Conservation (phyloP, 1,140 invertebrate species). For the Lepidurus apus region DNA sequence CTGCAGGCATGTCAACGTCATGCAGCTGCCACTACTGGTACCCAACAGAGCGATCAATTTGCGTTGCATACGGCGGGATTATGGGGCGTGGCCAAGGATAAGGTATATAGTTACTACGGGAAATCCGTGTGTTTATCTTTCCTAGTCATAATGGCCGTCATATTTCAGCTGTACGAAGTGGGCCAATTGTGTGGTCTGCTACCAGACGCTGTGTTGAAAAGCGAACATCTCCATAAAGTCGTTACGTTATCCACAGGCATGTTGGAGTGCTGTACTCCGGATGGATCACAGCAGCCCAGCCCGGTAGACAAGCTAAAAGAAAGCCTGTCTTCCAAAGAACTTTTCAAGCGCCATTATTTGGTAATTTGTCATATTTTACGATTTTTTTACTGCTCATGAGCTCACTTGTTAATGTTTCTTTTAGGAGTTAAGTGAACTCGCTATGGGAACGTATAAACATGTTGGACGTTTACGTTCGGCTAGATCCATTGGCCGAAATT, state of each 20-base stretch:
- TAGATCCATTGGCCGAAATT: constrained; percentile 75
- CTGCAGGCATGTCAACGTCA: constrained; percentile 57
- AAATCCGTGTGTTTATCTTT: constrained; percentile 34
- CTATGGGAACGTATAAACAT: constrained; percentile 95
- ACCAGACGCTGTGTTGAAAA: constrained; percentile 69
- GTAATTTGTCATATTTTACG: constrained; percentile 45
- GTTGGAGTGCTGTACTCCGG: constrained; percentile 51
- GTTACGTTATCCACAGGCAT: constrained; percentile 48
- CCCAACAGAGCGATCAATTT: constrained; percentile 47
- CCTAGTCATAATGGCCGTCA: constrained; percentile 34
- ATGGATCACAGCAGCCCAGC: constrained; percentile 50
- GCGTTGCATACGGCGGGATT: constrained; percentile 82
- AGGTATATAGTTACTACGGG: constrained; percentile 53
- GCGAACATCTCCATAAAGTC: constrained; percentile 80
- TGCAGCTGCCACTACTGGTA: constrained; percentile 36
- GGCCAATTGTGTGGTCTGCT: constrained; percentile 87
- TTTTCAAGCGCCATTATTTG: constrained; percentile 84
- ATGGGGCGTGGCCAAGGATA: constrained; percentile 87
- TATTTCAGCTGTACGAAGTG: constrained; percentile 67
- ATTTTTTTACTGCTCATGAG: neutral
- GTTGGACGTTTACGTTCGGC: constrained; percentile 79
- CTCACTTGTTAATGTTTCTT: constrained; percentile 5
- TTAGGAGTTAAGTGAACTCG: constrained; percentile 79
- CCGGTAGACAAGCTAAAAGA: constrained; percentile 82
- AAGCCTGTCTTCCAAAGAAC: constrained; percentile 79